Base-by-base conservation (phyloP, 2,888 invertebrate species). In the Cephus nigrinus region DNA sequence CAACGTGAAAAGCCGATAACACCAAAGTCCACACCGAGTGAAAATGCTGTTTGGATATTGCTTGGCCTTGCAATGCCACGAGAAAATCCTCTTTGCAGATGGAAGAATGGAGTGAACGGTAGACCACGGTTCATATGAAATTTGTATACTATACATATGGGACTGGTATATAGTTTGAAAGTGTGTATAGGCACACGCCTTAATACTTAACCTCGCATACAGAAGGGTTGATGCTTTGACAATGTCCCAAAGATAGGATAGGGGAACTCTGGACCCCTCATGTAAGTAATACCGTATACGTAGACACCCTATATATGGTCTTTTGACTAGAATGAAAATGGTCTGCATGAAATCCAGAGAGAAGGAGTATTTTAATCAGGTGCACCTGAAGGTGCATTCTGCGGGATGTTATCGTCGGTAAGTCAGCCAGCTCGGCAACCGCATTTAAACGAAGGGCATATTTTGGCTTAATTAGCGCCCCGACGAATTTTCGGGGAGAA, bases 381-480 rank as follows among this genome's bases (percentile, higher is more conserved):
- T 71, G 31, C 55, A 55, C 55, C 1, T 55, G 2, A 5, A 23
- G 30, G 9, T 71, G 71, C 31, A 71, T 32, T 11, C 33, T 71
- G 31, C 30, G 71, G 71, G 11, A 30, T 33, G 71, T 71, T 15
- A 33, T 75, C 75, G 78, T 82, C 82, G 81, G 82, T 80, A 80
- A 84, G 81, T 80, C 80, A 83, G 76, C 78, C 75, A 83, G 77
- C 81, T 33, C 71, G 31, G 15, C 12, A 15, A 33, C 12, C 15
- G 71, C 78, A 84, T 84, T 82, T 74, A 77, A 83, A 85, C 81
- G 81, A 78, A 83, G 81, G 83, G 84, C 31, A 80, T 82, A 83
- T 86, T 82, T 81, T 79, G 82, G 81, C 82, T 86, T 85, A 85
- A 87, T 87, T 84, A 86, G 82, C 78, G 82, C 74, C 73, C 76